These are phyloP conservation scores for Vultur gryphus DNA, from an alignment of 2,797 vertebrate genomes.

Conservation along the genomic window DNA sequence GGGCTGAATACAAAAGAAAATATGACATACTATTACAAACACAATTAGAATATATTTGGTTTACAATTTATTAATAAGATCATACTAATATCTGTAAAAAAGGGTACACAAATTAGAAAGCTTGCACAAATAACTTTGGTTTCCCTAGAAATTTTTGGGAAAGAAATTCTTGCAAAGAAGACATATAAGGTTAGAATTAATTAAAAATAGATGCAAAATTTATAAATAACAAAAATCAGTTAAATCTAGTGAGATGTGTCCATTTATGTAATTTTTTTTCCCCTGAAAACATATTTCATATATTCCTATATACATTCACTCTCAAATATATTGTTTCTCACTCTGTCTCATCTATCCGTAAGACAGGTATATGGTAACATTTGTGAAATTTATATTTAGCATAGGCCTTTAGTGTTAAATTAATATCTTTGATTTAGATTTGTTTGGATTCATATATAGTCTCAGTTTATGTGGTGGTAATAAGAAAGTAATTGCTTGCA, in stretches of 20 bases:
- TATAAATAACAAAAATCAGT: background rate
- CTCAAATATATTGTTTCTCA: background rate
- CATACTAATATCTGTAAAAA: background rate
- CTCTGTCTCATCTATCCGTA: background rate
- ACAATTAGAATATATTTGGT: background rate
- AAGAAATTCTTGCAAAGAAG: background rate
- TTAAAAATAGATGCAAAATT: background rate
- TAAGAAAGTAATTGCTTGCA: background rate
- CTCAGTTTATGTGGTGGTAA: background rate
- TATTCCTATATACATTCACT: background rate
- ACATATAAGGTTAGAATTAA: background rate
- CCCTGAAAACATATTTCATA: background rate
- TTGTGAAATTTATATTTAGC: background rate
- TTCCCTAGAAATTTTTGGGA: background rate
- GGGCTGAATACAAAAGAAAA: background rate
- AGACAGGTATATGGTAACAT: background rate
- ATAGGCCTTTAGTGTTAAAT: background rate
- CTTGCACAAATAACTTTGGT: background rate
- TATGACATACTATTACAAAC: background rate
- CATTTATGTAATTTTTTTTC: background rate
- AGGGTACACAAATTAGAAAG: background rate
- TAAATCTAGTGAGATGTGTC: background rate
- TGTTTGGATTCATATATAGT: background rate
- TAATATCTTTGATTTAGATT: background rate
- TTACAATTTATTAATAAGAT: background rate